Evolutionary conservation across 2,113 vertebrate species (phyloP), one percentile per base, ranked within the genome.

Genomic region (Nothocercus nigrocapillus): DNA sequence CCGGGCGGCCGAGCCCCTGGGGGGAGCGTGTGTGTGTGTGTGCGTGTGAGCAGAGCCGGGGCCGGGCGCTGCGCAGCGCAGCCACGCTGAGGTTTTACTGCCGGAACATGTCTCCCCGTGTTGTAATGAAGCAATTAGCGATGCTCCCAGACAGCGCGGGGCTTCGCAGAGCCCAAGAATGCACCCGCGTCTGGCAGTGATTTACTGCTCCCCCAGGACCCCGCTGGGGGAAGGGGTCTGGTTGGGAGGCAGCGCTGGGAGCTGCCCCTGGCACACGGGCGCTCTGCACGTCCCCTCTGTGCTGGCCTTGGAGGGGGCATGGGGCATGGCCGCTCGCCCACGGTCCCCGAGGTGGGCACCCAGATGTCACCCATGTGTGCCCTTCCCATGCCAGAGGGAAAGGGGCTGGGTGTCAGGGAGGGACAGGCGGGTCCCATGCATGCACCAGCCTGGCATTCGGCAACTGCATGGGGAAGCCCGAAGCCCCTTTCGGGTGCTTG

Each of bases 71-170:
- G 91, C 82, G 58, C 0, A 2, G 47, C 84, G 67, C 87, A 94
- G 96, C 85, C 95, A 93, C 2, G 54, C 78, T 77, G 93, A 88
- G 91, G 64, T 95, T 96, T 97, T 94, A 93, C 96, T 98, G 97
- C 97, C 36, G 13, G 95, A 97, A 97, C 98, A 97, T 97, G 97
- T 97, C 92, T 97, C 93, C 89, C 85, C 10, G 92, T 95, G 97
- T 94, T 96, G 97, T 97, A 97, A 98, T 97, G 96, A 97, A 97
- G 97, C 95, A 96, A 97, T 98, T 98, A 97, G 84, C 79, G 36
- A 88, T 94, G 95, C 95, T 97, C 97, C 74, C 91, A 97, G 97
- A 97, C 97, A 97, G 93, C 34, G 5, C 11, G 47, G 95, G 95
- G 94, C 97, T 97, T 97, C 96, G 86, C 83, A 93, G 90, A 96